These are phyloP conservation scores for Torymus auratus DNA, from an alignment of 2,888 invertebrate species.

Conservation along the genomic window DNA sequence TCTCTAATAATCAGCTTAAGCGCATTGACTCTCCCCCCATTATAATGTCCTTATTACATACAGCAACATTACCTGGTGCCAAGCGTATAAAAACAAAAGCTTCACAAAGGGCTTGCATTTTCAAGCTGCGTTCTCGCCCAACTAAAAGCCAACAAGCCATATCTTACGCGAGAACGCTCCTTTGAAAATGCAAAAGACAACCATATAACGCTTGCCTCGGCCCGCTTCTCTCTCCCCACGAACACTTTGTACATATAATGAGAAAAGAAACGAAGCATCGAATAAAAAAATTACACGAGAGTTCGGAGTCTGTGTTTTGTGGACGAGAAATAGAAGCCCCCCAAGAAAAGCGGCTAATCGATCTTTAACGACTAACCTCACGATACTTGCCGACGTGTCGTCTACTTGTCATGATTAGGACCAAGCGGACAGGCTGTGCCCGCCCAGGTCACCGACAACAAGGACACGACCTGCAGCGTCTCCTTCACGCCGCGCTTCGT, in stretches of 20 bases:
- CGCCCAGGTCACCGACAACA: slow-evolving; percentile 91
- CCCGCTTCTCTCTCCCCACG: not conserved
- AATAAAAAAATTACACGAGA: slow-evolving; percentile 8
- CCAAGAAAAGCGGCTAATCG: not conserved
- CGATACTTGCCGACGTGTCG: too few relatives aligned
- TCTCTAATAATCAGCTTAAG: too few relatives aligned
- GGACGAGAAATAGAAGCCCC: too few relatives aligned
- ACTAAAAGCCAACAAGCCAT: not conserved
- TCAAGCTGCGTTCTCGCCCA: slow-evolving; percentile 22
- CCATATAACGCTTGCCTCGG: slow-evolving; percentile 45
- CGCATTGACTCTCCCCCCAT: too few relatives aligned
- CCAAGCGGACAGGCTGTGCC: slow-evolving; percentile 94
- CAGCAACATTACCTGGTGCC: not conserved
- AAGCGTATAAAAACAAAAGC: slow-evolving; percentile 6
- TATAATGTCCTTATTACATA: too few relatives aligned
- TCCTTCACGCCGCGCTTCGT: slow-evolving; percentile 95
- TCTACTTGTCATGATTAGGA: slow-evolving; percentile 79
- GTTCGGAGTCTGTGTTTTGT: not conserved
- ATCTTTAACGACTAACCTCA: too few relatives aligned
- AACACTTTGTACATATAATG: slow-evolving; percentile 26
- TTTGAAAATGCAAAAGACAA: slow-evolving; percentile 1
- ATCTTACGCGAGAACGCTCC: slow-evolving; percentile 12
- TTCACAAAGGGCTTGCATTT: slow-evolving; percentile 12
- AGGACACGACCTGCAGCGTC: slow-evolving; percentile 89
- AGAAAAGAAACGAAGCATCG: not conserved